phyloP scores from a whole-genome alignment of 2,797 vertebrate genomes.

The Stomatorhinus walkeri region DNA sequence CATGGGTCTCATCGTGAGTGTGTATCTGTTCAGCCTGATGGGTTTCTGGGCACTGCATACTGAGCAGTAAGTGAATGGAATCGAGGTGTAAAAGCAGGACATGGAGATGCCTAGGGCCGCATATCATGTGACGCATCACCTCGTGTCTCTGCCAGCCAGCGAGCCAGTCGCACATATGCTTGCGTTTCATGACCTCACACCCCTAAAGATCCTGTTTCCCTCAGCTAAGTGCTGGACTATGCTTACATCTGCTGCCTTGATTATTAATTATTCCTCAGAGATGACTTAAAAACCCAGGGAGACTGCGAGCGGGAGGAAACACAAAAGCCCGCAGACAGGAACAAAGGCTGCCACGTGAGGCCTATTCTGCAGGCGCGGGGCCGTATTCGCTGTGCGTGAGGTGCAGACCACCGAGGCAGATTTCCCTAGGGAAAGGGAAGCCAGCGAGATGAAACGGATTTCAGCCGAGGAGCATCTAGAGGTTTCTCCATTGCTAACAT shows the following conservation, averaged over 20 bases:
- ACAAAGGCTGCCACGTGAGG: slow-evolving; percentile 52
- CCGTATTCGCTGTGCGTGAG: slow-evolving; percentile 23
- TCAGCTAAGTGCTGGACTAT: slow-evolving; percentile 42
- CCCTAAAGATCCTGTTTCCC: slow-evolving; percentile 47
- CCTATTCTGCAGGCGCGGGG: slow-evolving; percentile 21
- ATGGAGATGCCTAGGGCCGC: not conserved
- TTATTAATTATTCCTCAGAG: slow-evolving; percentile 57
- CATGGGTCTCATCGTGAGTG: not conserved
- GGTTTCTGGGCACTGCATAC: not conserved
- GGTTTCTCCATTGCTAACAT: slow-evolving; percentile 34
- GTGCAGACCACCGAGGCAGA: slow-evolving; percentile 59
- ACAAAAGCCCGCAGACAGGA: slow-evolving; percentile 43
- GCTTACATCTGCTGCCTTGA: slow-evolving; percentile 49
- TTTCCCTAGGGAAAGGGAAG: slow-evolving; percentile 48
- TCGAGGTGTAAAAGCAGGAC: not conserved
- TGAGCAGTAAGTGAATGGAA: not conserved
- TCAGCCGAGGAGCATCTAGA: slow-evolving; percentile 44
- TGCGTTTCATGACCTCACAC: slow-evolving; percentile 45
- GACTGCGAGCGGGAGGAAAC: not conserved
- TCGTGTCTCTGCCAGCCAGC: slow-evolving; percentile 41
- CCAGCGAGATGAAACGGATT: slow-evolving; percentile 56
- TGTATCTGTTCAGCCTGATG: not conserved
- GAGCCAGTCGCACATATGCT: slow-evolving; percentile 42
- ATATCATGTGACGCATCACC: slow-evolving; percentile 47
- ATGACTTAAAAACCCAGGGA: slow-evolving; percentile 43